Conservation (phyloP, 2,888 invertebrate species). For the Andrena chrysosceles region DNA sequence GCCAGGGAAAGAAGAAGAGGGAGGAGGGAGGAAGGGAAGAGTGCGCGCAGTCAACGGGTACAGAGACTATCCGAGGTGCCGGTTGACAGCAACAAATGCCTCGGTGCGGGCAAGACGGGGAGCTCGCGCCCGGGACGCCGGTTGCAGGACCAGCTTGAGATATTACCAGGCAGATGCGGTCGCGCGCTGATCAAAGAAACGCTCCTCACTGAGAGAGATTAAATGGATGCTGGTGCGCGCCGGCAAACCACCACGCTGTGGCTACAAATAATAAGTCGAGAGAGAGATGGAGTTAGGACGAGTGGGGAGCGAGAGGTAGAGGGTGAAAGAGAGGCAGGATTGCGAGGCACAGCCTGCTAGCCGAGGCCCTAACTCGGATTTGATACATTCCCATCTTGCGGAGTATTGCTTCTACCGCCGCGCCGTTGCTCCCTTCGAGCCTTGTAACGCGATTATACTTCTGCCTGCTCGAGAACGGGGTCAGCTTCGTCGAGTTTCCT, state of each 20-base stretch:
- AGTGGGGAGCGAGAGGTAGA: constrained; percentile 10
- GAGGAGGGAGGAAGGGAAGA: constrained; percentile 53
- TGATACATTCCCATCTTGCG: constrained; percentile 76
- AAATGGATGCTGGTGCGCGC: constrained; percentile 83
- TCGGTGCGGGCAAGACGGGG: constrained; percentile 82
- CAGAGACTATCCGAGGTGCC: constrained; percentile 75
- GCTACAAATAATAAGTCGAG: constrained; percentile 82
- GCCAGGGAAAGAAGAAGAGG: constrained; percentile 45
- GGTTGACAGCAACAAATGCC: constrained; percentile 84
- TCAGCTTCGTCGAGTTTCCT: constrained; percentile 5
- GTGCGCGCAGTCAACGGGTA: constrained; percentile 69
- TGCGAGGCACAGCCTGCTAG: constrained; percentile 45
- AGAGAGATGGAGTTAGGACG: constrained; percentile 27
- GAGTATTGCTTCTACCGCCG: constrained; percentile 70
- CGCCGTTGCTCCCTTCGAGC: constrained; percentile 18
- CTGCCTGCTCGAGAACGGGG: constrained; percentile 21
- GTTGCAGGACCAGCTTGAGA: constrained; percentile 82
- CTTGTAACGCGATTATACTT: constrained; percentile 47
- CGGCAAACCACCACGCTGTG: constrained; percentile 78
- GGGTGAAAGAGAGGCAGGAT: constrained; percentile 30
- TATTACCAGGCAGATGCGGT: constrained; percentile 84
- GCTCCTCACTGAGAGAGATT: constrained; percentile 83
- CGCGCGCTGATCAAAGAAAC: constrained; percentile 84
- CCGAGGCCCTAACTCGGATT: constrained; percentile 77
- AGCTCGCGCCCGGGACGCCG: constrained; percentile 82